Conservation (phyloP, 2,888 invertebrate genomes). For the Drosophila subquinaria region DNA sequence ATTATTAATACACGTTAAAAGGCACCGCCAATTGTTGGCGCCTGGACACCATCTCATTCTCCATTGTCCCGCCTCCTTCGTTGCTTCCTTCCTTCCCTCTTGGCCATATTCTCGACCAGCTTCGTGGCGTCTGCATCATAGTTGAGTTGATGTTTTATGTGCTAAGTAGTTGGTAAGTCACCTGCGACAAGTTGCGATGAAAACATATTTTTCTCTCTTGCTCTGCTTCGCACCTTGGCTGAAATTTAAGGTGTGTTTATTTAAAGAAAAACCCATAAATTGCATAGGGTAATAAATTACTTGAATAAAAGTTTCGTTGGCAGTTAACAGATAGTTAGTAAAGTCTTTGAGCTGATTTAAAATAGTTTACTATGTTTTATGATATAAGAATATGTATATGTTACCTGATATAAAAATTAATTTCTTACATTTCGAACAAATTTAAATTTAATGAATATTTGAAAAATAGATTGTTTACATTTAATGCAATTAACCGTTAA, state of each 20-base stretch:
- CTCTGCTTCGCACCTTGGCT: neutral
- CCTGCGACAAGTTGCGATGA: conserved; percentile 80
- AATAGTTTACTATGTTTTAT: neutral
- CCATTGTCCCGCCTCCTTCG: neutral
- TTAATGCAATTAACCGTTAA: no score
- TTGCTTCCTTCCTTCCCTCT: neutral
- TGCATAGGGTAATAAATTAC: neutral
- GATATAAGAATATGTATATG: neutral
- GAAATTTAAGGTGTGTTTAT: conserved; percentile 20
- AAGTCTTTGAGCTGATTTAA: neutral
- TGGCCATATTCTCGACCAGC: conserved; percentile 1
- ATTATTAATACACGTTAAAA: conserved; percentile 84
- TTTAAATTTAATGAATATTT: no score
- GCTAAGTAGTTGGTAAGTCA: conserved; percentile 82
- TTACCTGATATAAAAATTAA: no score
- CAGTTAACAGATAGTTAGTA: neutral
- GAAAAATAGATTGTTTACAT: no score
- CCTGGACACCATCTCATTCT: conserved; percentile 48
- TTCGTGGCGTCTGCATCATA: conserved; percentile 51
- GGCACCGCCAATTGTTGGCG: conserved; percentile 73
- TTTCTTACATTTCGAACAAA: no score
- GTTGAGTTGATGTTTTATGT: conserved; percentile 75
- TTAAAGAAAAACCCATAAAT: conserved; percentile 10
- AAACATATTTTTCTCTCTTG: conserved; percentile 59
- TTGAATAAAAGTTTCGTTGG: neutral